phyloP scores from a whole-genome alignment of 2,888 invertebrate species.

The Hirudinaria manillensis region DNA sequence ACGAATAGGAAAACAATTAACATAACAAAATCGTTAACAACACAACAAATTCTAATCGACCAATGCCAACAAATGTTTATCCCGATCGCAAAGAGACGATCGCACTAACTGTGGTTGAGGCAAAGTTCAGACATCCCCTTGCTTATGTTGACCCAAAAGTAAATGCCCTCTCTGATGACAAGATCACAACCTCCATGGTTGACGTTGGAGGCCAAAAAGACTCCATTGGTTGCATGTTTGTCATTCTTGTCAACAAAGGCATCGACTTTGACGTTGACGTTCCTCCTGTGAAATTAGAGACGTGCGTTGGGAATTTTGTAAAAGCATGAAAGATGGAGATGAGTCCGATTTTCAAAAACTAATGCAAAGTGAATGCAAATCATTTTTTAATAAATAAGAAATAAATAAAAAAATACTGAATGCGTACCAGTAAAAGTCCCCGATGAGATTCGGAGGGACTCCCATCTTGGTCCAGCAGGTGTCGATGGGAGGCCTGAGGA shows the following conservation, averaged over 20 bases:
- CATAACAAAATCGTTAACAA: background rate
- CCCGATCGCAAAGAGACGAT: background rate
- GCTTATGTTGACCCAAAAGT: constrained; percentile 40
- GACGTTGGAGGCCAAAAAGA: constrained; percentile 49
- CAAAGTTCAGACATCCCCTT: background rate
- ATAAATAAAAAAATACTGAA: too few relatives aligned
- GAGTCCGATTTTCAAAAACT: too few relatives aligned
- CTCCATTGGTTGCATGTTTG: constrained; percentile 45
- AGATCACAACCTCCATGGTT: constrained; percentile 48
- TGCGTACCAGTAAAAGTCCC: constrained; percentile 46
- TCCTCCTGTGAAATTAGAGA: constrained; percentile 43
- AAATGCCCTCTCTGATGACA: constrained; percentile 46
- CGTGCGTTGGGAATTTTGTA: constrained; percentile 3
- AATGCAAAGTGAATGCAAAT: too few relatives aligned
- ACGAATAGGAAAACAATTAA: background rate
- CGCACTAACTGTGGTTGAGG: constrained; percentile 20
- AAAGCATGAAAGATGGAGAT: background rate
- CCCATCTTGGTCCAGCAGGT: constrained; percentile 45
- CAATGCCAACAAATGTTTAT: background rate
- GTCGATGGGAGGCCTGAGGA: constrained; percentile 43
- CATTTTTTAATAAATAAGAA: background rate
- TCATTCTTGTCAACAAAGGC: constrained; percentile 39
- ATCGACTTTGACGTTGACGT: constrained; percentile 45
- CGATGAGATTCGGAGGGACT: constrained; percentile 44
- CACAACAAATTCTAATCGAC: background rate